Base-by-base conservation (phyloP, 2,113 vertebrate genomes). In the Aegithalos caudatus region DNA sequence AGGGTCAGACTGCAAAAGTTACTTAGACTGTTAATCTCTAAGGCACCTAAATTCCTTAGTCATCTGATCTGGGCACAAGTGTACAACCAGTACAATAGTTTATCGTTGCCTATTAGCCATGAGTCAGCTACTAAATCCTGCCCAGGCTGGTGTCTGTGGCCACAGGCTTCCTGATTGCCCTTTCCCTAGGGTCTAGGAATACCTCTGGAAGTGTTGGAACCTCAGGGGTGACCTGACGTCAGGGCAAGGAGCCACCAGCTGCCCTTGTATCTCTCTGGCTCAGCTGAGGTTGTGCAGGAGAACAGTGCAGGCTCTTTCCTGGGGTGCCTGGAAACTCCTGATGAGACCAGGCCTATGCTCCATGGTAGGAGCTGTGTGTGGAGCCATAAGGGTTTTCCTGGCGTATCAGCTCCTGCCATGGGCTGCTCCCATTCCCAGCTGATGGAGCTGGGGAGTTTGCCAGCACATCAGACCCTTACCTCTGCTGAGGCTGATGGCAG, bases 31-130 rank as follows among this genome's bases (percentile, higher is more conserved):
- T 47, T 94, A 58, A 89, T 95, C 72, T 92, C 94, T 48, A 8
- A 86, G 77, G 65, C 57, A 94, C 73, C 88, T 66, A n/a, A 89
- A 90, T 92, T 96, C 86, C 86, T 89, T 94, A 94, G 92, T 94
- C 91, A 94, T 95, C 86, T 78, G 80, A 84, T 81, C 83, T 61
- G 80, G 86, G 82, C 45, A 76, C 57, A 76, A 82, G 77, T 73
- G 70, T 73, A 83, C 77, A 50, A 69, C 19, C 72, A 37, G 58
- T 44, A 44, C 53, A 47, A 35, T 31, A 42, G 86, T 62, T 87
- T 54, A 51, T 79, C 42, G 7, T 73, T 81, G 90, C 85, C 51
- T 60, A 28, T 66, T 91, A 74, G 45, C 74, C 35, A 4, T 96
- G 92, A 91, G 93, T 92, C 88, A 93, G 81, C 94, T 95, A 50